Evolutionary conservation across 2,113 vertebrate genomes (phyloP), one percentile per base, ranked within the genome.

Genomic region (Osmerus eperlanus): DNA sequence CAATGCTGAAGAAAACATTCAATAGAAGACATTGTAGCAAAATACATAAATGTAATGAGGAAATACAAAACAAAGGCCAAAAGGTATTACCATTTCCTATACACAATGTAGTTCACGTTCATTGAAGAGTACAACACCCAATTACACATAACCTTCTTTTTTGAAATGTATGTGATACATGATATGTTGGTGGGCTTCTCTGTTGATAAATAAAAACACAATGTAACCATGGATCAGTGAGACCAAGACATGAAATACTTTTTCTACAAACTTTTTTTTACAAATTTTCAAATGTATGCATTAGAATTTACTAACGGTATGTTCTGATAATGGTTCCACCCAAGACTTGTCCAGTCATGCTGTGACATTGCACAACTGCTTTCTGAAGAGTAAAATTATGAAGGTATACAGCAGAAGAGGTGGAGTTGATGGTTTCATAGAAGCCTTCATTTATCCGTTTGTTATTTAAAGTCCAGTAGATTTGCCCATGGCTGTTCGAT

Each of bases 161-260:
- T 18, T 0, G 71, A 67, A 2, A 70, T 1, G 29, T 14, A 63
- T 13, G n/a, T 65, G 32, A 65, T 18, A 60, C 89, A 91, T 1
- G 74, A 75, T 21, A 90, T 41, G 0, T 84, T 81, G 29, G 23
- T 70, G 59, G 88, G 89, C 80, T 81, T 87, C 32, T 76, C 89
- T 91, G 74, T 41, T 16, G 66, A 59, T 4, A 36, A 32, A 2
- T 13, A 68, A 0, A n/a, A 25, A 56, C 1, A 56, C 1, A 16
- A 19, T 55, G 54, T 55, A 18, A 55, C 54, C 18, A 55, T 55
- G 13, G 18, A 14, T 14, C 54, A 7, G 14, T 15, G 54, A 18
- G 13, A 14, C 54, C 53, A 13, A 15, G 18, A 15, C 18, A 14
- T 15, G 14, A 55, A 55, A 55, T 3, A 14, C 3, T 55, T 55